Percentiles rank a stretch among this genome's conserved stretches.
Conservation (phyloP, 1,140 invertebrate species). For the Pachyrhynchus sulphureomaculatus region DNA sequence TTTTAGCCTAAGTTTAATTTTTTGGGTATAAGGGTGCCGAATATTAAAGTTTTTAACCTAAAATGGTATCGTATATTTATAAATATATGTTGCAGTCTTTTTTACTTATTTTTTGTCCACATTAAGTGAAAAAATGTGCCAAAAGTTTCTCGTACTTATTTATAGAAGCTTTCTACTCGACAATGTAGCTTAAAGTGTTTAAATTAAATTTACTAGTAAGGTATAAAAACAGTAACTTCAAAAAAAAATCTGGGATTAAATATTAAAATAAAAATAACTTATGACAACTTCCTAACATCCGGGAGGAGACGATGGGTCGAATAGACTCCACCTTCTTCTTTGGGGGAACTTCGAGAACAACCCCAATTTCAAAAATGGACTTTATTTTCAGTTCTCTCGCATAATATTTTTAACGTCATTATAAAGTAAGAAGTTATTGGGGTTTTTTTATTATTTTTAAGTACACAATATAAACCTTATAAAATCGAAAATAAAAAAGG, state of each 20-base stretch:
- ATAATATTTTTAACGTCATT: no score
- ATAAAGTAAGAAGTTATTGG: no score
- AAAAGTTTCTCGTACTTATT: constrained; percentile 21
- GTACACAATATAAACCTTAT: no score
- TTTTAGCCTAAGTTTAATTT: neutral
- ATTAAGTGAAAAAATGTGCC: constrained; percentile 30
- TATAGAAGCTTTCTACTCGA: constrained; percentile 21
- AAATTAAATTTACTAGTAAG: neutral
- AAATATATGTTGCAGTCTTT: constrained; percentile 32
- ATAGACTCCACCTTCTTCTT: no score
- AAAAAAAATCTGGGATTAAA: neutral
- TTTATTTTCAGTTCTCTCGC: no score
- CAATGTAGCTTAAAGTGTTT: constrained; percentile 14
- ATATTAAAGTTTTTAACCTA: constrained; percentile 24
- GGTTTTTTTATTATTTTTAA: no score
- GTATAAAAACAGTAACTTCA: neutral
- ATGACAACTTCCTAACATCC: neutral
- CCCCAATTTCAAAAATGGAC: no score
- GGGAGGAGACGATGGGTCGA: no score
- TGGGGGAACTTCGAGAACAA: neutral
- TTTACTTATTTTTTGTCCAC: constrained; percentile 26
- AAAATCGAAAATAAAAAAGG: no score
- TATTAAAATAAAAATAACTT: neutral
- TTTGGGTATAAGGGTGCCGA: constrained; percentile 22
- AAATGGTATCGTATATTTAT: constrained; percentile 22